A percentile compares a stretch with the other conserved stretches of the same genome.
phyloP scores from a whole-genome alignment of 2,888 invertebrate species.

The Chrysomela aeneicollis region DNA sequence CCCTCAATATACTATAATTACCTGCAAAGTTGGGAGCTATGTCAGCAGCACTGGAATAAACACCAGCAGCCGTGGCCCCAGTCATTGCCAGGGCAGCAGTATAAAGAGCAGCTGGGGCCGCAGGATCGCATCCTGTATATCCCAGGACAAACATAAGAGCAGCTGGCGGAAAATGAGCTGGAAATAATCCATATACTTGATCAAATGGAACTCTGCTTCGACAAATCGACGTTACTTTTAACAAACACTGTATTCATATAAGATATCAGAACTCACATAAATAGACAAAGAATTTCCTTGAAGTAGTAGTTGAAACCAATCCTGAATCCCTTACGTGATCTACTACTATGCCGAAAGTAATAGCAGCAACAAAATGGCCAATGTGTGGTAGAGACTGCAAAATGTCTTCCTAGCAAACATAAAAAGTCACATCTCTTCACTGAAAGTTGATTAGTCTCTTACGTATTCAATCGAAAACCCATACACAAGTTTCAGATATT shows the following conservation, averaged over 20 bases:
- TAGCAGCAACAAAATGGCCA: constrained; percentile 66
- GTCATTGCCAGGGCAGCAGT: constrained; percentile 67
- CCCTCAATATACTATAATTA: constrained; percentile 30
- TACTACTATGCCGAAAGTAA: constrained; percentile 66
- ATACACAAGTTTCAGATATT: constrained; percentile 67
- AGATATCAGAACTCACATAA: constrained; percentile 59
- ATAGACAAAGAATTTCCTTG: constrained; percentile 66
- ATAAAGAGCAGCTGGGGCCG: constrained; percentile 66
- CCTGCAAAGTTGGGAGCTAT: constrained; percentile 66
- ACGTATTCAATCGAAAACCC: constrained; percentile 68
- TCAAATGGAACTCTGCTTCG: too few relatives aligned
- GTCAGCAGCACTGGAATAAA: constrained; percentile 68
- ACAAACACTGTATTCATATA: too few relatives aligned
- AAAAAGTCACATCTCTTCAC: neutral
- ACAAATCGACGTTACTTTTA: too few relatives aligned
- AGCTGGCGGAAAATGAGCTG: constrained; percentile 68
- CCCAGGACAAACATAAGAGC: constrained; percentile 68
- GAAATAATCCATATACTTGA: too few relatives aligned
- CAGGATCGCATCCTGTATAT: constrained; percentile 68
- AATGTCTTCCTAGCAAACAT: constrained; percentile 62
- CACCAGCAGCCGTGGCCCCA: constrained; percentile 68
- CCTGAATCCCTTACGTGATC: constrained; percentile 65
- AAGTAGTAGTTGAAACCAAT: constrained; percentile 66
- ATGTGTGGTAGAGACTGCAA: constrained; percentile 66
- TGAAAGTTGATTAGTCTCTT: constrained; percentile 38